These are phyloP conservation scores for Eleutherodactylus coqui DNA, from an alignment of 2,797 vertebrate genomes.

Conservation along the genomic window DNA sequence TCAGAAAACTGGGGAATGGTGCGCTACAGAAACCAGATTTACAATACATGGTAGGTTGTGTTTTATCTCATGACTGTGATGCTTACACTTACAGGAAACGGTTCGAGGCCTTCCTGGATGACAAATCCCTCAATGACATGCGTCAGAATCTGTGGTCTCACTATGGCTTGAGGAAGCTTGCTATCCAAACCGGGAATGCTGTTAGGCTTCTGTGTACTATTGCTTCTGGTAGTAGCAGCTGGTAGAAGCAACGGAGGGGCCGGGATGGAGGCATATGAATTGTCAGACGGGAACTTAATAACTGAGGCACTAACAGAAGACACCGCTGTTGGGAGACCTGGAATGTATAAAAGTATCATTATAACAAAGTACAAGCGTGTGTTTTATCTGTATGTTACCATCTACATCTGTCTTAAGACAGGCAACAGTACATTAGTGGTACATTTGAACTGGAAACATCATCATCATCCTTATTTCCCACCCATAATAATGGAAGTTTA, in stretches of 20 bases:
- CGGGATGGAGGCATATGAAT: slow-evolving; percentile 75
- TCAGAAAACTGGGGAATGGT: too few species aligned
- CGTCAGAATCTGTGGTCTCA: slow-evolving; percentile 89
- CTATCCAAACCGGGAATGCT: slow-evolving; percentile 79
- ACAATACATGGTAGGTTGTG: not conserved
- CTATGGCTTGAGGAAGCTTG: slow-evolving; percentile 83
- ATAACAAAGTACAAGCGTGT: not conserved
- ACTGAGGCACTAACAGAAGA: slow-evolving; percentile 83
- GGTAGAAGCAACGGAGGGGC: slow-evolving; percentile 78
- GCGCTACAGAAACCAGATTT: too few species aligned
- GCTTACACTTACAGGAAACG: slow-evolving; percentile 87
- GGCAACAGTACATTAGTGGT: not conserved
- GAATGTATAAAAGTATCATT: slow-evolving; percentile 65
- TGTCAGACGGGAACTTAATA: slow-evolving; percentile 80
- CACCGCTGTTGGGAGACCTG: slow-evolving; percentile 74
- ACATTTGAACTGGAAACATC: not conserved
- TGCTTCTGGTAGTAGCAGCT: slow-evolving; percentile 80
- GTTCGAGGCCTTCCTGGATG: slow-evolving; percentile 95
- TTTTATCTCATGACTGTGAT: not conserved
- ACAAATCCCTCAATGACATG: slow-evolving; percentile 97
- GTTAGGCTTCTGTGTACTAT: slow-evolving; percentile 75
- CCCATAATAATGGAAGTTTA: not conserved
- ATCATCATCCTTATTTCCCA: not conserved
- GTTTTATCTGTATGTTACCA: not conserved
- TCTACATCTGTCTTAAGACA: not conserved